A percentile compares a stretch with the other conserved stretches of the same genome.
Conservation (phyloP, 2,113 vertebrate genomes). For the Scomber japonicus region DNA sequence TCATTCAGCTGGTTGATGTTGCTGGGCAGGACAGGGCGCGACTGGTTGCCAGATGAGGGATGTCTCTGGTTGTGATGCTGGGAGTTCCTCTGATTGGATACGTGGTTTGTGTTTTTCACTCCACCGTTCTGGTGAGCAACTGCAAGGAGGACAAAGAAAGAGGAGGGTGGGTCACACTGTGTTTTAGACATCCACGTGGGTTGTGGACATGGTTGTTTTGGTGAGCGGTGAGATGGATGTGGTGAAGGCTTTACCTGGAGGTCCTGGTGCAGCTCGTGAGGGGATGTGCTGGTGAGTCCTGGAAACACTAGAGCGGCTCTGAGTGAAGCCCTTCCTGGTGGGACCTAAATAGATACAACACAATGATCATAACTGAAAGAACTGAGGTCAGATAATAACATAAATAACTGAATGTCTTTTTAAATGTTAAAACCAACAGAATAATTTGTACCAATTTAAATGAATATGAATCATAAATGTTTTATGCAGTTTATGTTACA, state of each 20-base stretch:
- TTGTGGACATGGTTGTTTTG: too few relatives aligned
- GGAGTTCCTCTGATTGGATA: constrained; percentile 80
- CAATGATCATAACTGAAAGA: too few relatives aligned
- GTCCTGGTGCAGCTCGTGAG: constrained; percentile 90
- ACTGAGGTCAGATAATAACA: too few relatives aligned
- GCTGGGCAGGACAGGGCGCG: constrained; percentile 88
- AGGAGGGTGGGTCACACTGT: background rate
- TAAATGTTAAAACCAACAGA: too few relatives aligned
- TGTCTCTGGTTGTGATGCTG: constrained; percentile 84
- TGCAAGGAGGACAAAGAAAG: constrained; percentile 46
- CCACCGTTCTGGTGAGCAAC: constrained; percentile 93
- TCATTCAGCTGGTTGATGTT: constrained; percentile 81
- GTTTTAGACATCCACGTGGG: background rate
- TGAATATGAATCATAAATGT: background rate
- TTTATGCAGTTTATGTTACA: too few relatives aligned
- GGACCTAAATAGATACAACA: constrained; percentile 85
- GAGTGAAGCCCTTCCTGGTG: constrained; percentile 85
- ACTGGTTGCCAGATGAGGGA: constrained; percentile 77
- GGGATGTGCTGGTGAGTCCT: constrained; percentile 86
- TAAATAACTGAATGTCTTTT: too few relatives aligned
- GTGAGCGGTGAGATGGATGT: too few relatives aligned
- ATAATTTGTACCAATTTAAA: background rate
- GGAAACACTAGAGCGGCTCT: constrained; percentile 75
- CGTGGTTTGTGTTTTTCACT: constrained; percentile 81
- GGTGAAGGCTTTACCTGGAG: constrained; percentile 86